A percentile compares a stretch with the other conserved stretches of the same genome.
Evolutionary conservation across 1,140 invertebrate genomes (phyloP).

Genomic region (Hydropsyche tenuis): DNA sequence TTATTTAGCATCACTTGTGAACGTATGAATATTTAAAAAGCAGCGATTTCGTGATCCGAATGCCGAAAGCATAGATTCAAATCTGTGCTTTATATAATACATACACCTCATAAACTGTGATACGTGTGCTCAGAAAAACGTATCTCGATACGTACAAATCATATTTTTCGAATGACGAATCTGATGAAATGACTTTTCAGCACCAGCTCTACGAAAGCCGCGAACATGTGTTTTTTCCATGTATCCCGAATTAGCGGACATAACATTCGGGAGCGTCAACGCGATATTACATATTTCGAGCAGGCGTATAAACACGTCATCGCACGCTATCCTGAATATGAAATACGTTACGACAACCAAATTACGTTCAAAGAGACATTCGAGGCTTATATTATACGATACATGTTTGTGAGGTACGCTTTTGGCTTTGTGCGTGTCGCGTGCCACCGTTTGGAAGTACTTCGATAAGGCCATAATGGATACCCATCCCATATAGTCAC

Average conservation of each 20-base stretch:
- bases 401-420: neutral
- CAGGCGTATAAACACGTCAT: conserved; percentile 18
- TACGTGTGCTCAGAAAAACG: neutral
- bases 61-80: neutral
- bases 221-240: conserved; percentile 9
- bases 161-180: too few species aligned
- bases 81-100: neutral
- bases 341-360: conserved; percentile 22
- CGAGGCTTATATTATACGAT: neutral
- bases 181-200: too few species aligned
- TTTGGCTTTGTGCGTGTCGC: conserved; percentile 38
- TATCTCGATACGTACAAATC: too few species aligned
- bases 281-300: neutral
- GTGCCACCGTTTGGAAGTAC: conserved; percentile 42
- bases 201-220: too few species aligned
- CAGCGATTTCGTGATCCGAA: conserved; percentile 1
- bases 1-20: conserved; percentile 18
- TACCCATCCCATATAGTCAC: conserved; percentile 30
- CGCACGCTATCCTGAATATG: conserved; percentile 11
- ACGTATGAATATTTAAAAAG: conserved; percentile 1
- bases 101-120: too few species aligned
- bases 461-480: conserved; percentile 48
- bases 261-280: conserved; percentile 8
- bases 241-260: neutral
- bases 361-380: conserved; percentile 20